Evolutionary conservation across 1,140 invertebrate species (phyloP), one percentile per base, ranked within the genome.

Genomic region (Ephestia elutella): DNA sequence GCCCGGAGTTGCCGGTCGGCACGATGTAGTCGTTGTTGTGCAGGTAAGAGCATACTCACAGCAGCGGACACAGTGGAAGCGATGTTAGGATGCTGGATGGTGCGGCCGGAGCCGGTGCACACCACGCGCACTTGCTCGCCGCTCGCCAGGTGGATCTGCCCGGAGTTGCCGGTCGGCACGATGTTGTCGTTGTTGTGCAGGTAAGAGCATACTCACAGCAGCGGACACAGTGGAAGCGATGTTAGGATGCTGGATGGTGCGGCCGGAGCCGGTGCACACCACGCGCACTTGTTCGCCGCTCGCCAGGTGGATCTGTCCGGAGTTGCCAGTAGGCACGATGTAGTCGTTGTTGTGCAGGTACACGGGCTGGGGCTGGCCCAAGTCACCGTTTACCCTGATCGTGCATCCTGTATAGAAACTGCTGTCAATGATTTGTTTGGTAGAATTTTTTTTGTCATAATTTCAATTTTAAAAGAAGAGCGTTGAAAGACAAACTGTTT

Each of bases 281-380:
- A 87, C 63, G 5, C 57, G 62, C n/a, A 87, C 62, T 54, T 79
- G 62, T 18, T 84, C 76, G 2, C 73, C 76, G 0, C 63, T 56
- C 21, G 63, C 69, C 0, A 87, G 69, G 0, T 61, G 62, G 21
- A 87, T 73, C 17, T 54, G 49, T 0, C 84, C 84, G 19, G 63
- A 64, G 56, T 73, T 84, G 5, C 77, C 80, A 19, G 35, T 70
- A 0, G 84, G 63, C 0, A 35, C 18, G 1, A 83, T 17, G 25
- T 75, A 86, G 17, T 57, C 57, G 25, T 72, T 73, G 4, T 67
- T 69, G 21, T 65, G 70, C 0, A 83, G 60, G 61, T 70, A 86
- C 7, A 84, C 72, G 0, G 85, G 82, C 54, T 86, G 83, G 1
- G 83, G 80, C 48, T 86, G 77, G 2, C 82, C 80, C 4, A 86